Evolutionary conservation across 2,888 invertebrate species (phyloP), one percentile per base, ranked within the genome.

Genomic region (Heliconius ethilla): DNA sequence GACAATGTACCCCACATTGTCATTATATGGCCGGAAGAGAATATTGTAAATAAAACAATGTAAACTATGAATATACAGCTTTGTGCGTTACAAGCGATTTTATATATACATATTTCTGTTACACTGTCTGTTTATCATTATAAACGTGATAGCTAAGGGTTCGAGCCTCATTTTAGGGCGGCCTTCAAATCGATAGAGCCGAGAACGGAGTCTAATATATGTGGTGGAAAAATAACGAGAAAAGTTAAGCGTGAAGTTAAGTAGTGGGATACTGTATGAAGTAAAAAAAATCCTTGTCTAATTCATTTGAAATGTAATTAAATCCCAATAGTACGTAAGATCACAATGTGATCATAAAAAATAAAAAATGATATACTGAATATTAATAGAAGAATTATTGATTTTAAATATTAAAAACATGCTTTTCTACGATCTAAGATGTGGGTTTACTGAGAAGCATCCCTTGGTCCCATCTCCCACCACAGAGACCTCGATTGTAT

Each of bases 21-120:
- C 69, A 45, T 69, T 69, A 25, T 25, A 69, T 15, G 2, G 25
- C 25, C 45, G 25, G 69, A 69, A 40, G 69, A 69, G 40, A 69
- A 40, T 13, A 67, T 25, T 40, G 40, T 67, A 40, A 69, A 69
- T 69, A 69, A 45, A 69, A 45, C 40, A 69, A 69, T 45, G 40
- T 40, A 40, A 69, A 13, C 69, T 25, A 7, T 25, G 40, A 69
- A 69, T 15, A 69, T 40, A 18, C 3, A 15, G 15, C 7, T 69
- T 69, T 45, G 3, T 13, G 69, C 15, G 18, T n/a, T 69, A 69
- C 15, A 25, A 27, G 37, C 18, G 25, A 29, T 27, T 27, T 27
- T 22, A 51, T 51, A 18, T 22, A 55, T 55, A 55, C 9, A 55
- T 22, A 55, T 55, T 55, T 55, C 55, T 55, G 7, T 10, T 55